Percentiles rank a stretch among this genome's conserved stretches.
These are phyloP conservation scores for Holacanthella duospinosa DNA, from an alignment of 2,888 invertebrate genomes.

Conservation along the genomic window DNA sequence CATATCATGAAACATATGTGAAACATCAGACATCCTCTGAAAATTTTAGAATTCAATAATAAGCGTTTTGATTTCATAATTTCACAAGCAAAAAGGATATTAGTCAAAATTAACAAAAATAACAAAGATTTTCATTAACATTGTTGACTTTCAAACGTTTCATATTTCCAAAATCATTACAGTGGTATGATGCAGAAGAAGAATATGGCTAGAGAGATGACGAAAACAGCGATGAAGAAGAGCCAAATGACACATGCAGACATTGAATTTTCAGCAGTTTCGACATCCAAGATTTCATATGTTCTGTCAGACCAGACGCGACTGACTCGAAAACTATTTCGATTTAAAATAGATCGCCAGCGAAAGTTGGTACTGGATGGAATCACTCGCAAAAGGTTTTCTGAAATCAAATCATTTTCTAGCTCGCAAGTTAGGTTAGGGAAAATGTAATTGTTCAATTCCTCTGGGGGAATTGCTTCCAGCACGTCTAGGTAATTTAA, in stretches of 20 bases:
- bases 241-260: background rate
- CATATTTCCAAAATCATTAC: too few relatives aligned
- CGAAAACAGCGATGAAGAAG: background rate
- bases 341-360: background rate
- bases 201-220: background rate
- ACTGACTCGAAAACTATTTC: background rate
- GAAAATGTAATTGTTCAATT: background rate
- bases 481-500: too few relatives aligned
- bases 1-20: background rate
- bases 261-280: background rate
- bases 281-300: background rate
- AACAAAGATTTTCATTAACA: too few relatives aligned
- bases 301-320: background rate
- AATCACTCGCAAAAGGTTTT: background rate
- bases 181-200: background rate
- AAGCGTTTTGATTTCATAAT: too few relatives aligned
- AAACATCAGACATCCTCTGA: background rate
- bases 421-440: background rate
- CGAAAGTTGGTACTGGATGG: background rate
- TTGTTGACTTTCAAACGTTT: too few relatives aligned
- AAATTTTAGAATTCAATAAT: background rate
- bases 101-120: too few relatives aligned
- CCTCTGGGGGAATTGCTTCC: background rate
- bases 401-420: background rate
- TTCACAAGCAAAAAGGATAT: too few relatives aligned